Conservation (phyloP, 1,140 invertebrate genomes). For the Macrotrachela quadricornifera region DNA sequence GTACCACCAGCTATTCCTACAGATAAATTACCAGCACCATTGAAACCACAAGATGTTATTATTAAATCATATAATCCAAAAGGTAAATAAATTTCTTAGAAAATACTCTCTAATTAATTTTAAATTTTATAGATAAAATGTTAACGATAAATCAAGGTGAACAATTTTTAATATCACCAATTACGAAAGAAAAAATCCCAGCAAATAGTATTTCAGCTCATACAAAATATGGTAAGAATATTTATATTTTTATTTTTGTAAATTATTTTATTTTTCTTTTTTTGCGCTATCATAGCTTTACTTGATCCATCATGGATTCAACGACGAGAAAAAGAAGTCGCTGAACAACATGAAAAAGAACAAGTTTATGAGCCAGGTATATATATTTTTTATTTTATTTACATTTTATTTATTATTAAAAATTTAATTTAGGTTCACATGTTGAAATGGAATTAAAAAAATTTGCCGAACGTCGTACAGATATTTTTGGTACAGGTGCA, state of each 20-base stretch:
- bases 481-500: constrained; percentile 88
- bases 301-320: constrained; percentile 94
- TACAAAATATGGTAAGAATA: too few species aligned
- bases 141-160: constrained; percentile 40
- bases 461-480: constrained; percentile 87
- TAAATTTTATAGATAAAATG: constrained; percentile 1
- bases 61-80: constrained; percentile 92
- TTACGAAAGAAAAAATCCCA: constrained; percentile 88
- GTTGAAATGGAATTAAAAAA: constrained; percentile 86
- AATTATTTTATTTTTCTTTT: not conserved
- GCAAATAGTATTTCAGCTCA: constrained; percentile 83
- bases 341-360: constrained; percentile 58
- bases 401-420: not conserved
- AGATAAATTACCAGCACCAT: constrained; percentile 39
- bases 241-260: too few species aligned
- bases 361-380: constrained; percentile 56
- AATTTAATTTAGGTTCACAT: constrained; percentile 40
- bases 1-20: constrained; percentile 26
- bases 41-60: constrained; percentile 71
- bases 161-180: constrained; percentile 84
- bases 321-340: constrained; percentile 63
- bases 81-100: constrained; percentile 20
- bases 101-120: not conserved
- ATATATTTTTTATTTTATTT: not conserved
- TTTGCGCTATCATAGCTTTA: constrained; percentile 43